Conservation (phyloP, 2,113 vertebrate species). For the Pituophis catenifer region DNA sequence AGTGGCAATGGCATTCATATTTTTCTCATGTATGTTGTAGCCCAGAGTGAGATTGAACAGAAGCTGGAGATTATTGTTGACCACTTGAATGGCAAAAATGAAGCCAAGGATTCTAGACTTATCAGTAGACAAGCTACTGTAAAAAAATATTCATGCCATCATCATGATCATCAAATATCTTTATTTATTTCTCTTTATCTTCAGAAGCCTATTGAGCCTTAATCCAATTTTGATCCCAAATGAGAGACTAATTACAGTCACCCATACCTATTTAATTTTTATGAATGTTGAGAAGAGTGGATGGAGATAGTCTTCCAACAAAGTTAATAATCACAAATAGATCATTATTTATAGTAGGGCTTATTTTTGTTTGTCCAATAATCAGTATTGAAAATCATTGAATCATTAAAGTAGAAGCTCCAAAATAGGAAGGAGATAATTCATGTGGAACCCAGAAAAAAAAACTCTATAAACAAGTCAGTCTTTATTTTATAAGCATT, state of each 20-base stretch:
- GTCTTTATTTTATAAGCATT: not conserved
- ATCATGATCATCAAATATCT: not conserved
- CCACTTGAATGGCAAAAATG: not conserved
- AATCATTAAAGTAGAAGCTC: not conserved
- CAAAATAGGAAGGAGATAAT: not conserved
- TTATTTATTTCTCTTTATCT: not conserved
- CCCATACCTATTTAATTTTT: too few species aligned
- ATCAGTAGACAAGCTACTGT: not conserved
- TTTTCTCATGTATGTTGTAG: not conserved
- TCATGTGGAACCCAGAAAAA: not conserved
- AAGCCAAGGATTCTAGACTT: not conserved
- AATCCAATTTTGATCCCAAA: too few species aligned
- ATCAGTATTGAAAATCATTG: too few species aligned
- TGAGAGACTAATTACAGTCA: too few species aligned
- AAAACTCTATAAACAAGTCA: not conserved
- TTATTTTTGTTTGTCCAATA: not conserved
- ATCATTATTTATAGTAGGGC: not conserved
- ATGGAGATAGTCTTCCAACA: too few species aligned
- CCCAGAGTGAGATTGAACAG: not conserved
- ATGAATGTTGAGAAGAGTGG: too few species aligned
- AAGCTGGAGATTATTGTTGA: not conserved
- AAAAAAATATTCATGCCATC: not conserved
- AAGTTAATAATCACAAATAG: not conserved
- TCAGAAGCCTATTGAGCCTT: too few species aligned
- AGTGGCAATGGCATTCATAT: not conserved